Evolutionary conservation across 2,113 vertebrate genomes (phyloP), one percentile per base, ranked within the genome.

Genomic region (Poicephalus meyeri): DNA sequence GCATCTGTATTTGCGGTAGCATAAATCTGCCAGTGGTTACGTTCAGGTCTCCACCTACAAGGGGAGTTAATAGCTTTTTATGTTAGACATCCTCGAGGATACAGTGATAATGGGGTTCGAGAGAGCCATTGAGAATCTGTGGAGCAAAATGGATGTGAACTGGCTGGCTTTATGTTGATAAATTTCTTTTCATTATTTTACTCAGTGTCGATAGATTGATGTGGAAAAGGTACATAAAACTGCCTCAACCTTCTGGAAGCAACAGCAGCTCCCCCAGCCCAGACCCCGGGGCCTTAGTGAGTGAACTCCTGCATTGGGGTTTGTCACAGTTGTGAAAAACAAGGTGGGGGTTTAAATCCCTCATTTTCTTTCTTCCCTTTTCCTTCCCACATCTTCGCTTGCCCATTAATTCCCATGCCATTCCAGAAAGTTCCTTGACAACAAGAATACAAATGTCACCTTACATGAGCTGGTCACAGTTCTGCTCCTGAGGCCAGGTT

Each of bases 61-160:
- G 42, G 69, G 80, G 82, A 83, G 76, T 64, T 90, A 80, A 95
- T 93, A 91, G 89, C 90, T 86, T 97, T 96, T 97, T 92, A 58
- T 95, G 91, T 94, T 86, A 82, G 81, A 86, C 91, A 92, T 25
- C 94, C 90, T 94, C 94, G 70, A 86, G 93, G 80, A 95, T 86
- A 65, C 9, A 2, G 44, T 5, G 10, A 60, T 96, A 70, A 97
- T 46, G 52, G 86, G 47, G 63, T 96, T 94, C 73, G 15, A 81
- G 89, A 49, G 70, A 94, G 80, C 78, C 42, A 16, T 23, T 86
- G 84, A 64, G 70, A 70, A 80, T 90, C 80, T 41, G 9, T 23
- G 61, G 56, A 39, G 41, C 65, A 88, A 90, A 93, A 88, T 72
- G 82, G 60, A 78, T 77, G 70, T 20, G 82, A 91, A 60, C 68